These are phyloP conservation scores for Vimba vimba DNA, from an alignment of 2,113 vertebrate genomes.

Conservation along the genomic window DNA sequence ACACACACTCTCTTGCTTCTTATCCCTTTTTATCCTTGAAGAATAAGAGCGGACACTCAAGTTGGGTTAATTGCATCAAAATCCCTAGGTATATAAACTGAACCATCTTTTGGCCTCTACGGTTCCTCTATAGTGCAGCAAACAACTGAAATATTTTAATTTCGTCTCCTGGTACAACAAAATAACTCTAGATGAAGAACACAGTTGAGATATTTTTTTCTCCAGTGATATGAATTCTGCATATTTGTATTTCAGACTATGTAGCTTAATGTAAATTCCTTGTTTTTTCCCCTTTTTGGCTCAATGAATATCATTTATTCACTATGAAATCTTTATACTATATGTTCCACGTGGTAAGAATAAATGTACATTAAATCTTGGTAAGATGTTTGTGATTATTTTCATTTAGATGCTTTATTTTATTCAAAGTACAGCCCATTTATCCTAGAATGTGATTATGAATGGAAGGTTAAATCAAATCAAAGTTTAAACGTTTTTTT, in stretches of 20 bases:
- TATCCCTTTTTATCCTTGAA: conserved; percentile 74
- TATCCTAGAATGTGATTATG: background rate
- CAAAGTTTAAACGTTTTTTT: background rate
- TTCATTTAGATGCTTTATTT: conserved; percentile 67
- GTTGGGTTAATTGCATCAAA: conserved; percentile 70
- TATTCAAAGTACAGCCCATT: background rate
- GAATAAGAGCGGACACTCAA: conserved; percentile 72
- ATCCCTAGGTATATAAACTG: conserved; percentile 63
- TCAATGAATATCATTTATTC: conserved; percentile 99
- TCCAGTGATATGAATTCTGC: conserved; percentile 97
- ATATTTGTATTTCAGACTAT: conserved; percentile 99
- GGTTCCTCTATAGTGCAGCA: conserved; percentile 79
- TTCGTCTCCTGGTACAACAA: conserved; percentile 90
- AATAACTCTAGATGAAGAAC: conserved; percentile 93
- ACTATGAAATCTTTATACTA: conserved; percentile 99
- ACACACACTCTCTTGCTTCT: conserved; percentile 68
- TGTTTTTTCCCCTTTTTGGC: conserved; percentile 97
- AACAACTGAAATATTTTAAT: conserved; percentile 82
- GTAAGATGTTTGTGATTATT: conserved; percentile 97
- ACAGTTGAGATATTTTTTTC: conserved; percentile 93
- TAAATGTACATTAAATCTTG: conserved; percentile 99
- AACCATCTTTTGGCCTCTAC: conserved; percentile 71
- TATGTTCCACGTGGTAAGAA: conserved; percentile 99
- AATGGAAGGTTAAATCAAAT: background rate
- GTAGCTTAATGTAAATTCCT: conserved; percentile 99